Base-by-base conservation (phyloP, 2,888 invertebrate species). In the Alviniconcha strummeri region DNA sequence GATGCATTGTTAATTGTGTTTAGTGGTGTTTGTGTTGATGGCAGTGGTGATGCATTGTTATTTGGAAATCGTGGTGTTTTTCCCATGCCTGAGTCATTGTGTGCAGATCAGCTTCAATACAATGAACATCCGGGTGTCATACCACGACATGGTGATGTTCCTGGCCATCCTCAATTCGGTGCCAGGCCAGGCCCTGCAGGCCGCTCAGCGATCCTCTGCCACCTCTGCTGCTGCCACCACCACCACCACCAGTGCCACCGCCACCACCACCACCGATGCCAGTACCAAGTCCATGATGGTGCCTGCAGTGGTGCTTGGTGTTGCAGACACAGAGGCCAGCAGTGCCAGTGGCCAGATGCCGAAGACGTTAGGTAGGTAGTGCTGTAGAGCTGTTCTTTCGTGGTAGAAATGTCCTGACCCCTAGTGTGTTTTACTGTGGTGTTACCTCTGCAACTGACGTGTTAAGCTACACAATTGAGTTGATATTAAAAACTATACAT, bases 111-210 rank as follows among this genome's bases (percentile, higher is more conserved):
- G 90, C 56, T 91, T 94, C 85, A 91, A 92, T 72, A 96, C 96
- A 75, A 93, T 98, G 84, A 97, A 96, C 91, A 95, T 99, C 54
- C 95, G 98, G 3, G 94, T 99, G 52, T 98, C 98, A 1, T 99
- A 98, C 93, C 96, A 97, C 92, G 98, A 99, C 94, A 96, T 98
- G 94, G 96, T 97, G 85, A 96, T 99, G 96, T 98, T 99, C 92
- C 95, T 96, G 56, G 95, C 97, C 90, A 98, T 99, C 95, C 94
- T 98, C 86, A 96, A 97, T 89, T 97, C 97, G 0, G 94, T 98
- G 88, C 97, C 98, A 0, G 96, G 96, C 89, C 98, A 98, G 93
- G 93, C 94, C 8, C 81, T 89, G 54, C 88, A 90, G 64, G 91
- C 91, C 15, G 87, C 87, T 77, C 84, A 75, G 6, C 84, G 71